Evolutionary conservation across 2,888 invertebrate species (phyloP).

Genomic region (Cryptops parisi): DNA sequence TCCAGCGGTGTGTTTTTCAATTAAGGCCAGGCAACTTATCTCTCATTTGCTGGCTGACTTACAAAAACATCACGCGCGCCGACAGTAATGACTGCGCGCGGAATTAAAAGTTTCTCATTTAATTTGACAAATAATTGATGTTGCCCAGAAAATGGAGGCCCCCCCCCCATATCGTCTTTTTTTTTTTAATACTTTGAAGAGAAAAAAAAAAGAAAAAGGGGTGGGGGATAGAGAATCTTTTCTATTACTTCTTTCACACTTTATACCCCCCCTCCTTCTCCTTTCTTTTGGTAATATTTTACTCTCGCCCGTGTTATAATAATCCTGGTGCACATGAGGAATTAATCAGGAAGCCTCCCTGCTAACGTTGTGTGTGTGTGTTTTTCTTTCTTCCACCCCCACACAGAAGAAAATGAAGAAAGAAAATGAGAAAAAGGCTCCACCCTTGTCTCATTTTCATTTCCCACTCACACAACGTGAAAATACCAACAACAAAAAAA

Average conservation of each 20-base stretch:
- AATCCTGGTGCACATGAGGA: neutral
- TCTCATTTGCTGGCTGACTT: conserved; percentile 9
- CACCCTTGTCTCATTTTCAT: too few species aligned
- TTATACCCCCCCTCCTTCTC: too few species aligned
- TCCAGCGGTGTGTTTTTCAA: conserved; percentile 10
- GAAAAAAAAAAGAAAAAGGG: too few species aligned
- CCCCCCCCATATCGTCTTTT: neutral
- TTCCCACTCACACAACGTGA: too few species aligned
- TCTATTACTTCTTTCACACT: too few species aligned
- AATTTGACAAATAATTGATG: conserved; percentile 10
- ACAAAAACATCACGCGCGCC: conserved; percentile 8
- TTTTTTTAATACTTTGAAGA: too few species aligned
- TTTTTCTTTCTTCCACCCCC: too few species aligned
- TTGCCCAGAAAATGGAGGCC: neutral
- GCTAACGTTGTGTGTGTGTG: too few species aligned
- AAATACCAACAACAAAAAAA: too few species aligned
- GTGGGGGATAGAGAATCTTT: too few species aligned
- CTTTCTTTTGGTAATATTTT: neutral
- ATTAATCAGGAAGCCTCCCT: neutral
- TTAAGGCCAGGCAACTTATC: conserved; percentile 10
- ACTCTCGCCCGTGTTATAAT: neutral
- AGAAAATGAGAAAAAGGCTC: neutral
- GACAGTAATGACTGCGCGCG: conserved; percentile 6
- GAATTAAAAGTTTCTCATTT: conserved; percentile 9
- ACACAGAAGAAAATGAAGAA: too few species aligned